A percentile compares a stretch with the other conserved stretches of the same genome.
phyloP scores from a whole-genome alignment of 2,888 invertebrate species.

The Eupeodes latifasciatus region DNA sequence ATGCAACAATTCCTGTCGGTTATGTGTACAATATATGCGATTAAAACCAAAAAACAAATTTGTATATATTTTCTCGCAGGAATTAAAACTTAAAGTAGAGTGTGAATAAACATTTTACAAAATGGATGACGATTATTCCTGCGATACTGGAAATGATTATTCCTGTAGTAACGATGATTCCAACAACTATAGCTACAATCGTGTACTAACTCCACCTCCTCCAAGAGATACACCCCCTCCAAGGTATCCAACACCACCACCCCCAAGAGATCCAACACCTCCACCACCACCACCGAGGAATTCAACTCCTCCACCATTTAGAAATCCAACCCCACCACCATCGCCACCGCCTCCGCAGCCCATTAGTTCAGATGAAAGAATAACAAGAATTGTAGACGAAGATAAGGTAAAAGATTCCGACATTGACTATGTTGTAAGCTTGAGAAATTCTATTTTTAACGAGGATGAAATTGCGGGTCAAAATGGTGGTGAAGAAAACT shows the following conservation, averaged over 20 bases:
- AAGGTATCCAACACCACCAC: constrained; percentile 19
- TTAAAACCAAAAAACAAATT: not conserved
- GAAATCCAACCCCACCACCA: constrained; percentile 15
- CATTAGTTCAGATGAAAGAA: not conserved
- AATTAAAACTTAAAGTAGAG: not conserved
- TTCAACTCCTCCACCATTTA: not conserved
- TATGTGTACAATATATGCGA: no score
- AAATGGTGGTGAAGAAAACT: not conserved
- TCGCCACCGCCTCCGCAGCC: no score
- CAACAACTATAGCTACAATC: not conserved
- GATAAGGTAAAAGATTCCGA: not conserved
- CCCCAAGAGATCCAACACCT: constrained; percentile 10
- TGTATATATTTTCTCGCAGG: constrained; percentile 16
- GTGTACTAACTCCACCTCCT: constrained; percentile 16
- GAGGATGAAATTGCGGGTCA: not conserved
- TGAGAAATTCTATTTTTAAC: not conserved
- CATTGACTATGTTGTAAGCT: not conserved
- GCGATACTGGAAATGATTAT: constrained; percentile 13
- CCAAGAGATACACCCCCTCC: constrained; percentile 10
- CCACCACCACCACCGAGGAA: not conserved
- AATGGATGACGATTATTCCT: constrained; percentile 25
- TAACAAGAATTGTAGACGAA: not conserved
- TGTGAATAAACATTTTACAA: not conserved
- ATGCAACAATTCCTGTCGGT: no score
- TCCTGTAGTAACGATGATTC: not conserved